Evolutionary conservation across 2,888 invertebrate genomes (phyloP), one percentile per base, ranked within the genome.

Genomic region (Sesia bembeciformis): DNA sequence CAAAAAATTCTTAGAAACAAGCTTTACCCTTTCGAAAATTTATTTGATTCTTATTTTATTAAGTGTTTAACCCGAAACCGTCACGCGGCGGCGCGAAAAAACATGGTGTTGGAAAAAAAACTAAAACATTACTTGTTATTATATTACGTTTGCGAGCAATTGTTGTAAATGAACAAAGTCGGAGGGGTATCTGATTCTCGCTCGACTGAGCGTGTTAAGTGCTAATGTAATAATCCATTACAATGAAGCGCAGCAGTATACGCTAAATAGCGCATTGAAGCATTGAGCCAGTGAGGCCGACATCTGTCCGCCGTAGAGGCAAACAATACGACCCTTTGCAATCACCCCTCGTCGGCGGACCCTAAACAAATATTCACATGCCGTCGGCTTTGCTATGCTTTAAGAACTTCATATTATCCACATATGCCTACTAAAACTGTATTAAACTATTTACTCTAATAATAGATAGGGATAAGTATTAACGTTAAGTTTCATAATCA

Each of bases 201-300:
- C 81, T 84, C 81, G 75, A 80, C 82, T 79, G 81, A 84, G 85
- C 87, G 78, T 83, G 84, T 83, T 87, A 84, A 88, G 86, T 87
- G 88, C 82, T 88, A 89, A 89, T 89, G 87, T 87, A 86, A 88
- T 88, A 88, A 88, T 88, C 84, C 83, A 88, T 86, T 86, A 88
- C 84, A 88, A 87, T 87, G 84, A 83, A 86, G 78, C 83, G 77
- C 76, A 71, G 80, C 81, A 78, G 78, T 83, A 83, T 80, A 79
- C 84, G 84, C 84, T 87, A 88, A 88, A 88, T 84, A 88, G 86
- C 84, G 84, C 84, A 84, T 86, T 87, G 79, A 79, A 81, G 78
- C 84, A 78, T 79, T 73, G 77, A 82, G 73, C 66, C 70, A 68
- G 70, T 50, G 62, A 50, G 68, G 72, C 73, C 76, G 83, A 83